Evolutionary conservation across 2,888 invertebrate species (phyloP).

Genomic region (Archips xylosteana): DNA sequence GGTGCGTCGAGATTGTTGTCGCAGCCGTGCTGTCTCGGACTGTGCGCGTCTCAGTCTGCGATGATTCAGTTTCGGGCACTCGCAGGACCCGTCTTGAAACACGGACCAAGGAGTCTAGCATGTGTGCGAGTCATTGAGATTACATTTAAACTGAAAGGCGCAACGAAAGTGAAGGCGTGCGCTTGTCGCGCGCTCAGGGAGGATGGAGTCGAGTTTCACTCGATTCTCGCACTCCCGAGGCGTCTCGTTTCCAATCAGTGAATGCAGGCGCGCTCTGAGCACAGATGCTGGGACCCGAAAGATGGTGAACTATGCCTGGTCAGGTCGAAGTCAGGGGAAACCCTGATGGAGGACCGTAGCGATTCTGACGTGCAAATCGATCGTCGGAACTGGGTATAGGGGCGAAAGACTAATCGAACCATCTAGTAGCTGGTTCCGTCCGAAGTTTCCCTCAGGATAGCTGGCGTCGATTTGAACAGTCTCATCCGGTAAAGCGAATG

Average conservation of each 20-base stretch:
- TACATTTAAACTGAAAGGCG: slow-evolving; percentile 66
- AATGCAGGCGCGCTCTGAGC: slow-evolving; percentile 3
- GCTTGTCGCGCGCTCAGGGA: not conserved
- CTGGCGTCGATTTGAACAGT: slow-evolving; percentile 81
- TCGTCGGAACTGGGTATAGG: slow-evolving; percentile 91
- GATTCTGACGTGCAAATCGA: slow-evolving; percentile 93
- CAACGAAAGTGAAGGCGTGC: not conserved
- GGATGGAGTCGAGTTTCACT: not conserved
- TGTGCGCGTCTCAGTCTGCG: slow-evolving; percentile 58
- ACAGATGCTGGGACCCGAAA: slow-evolving; percentile 45
- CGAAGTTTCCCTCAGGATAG: slow-evolving; percentile 92
- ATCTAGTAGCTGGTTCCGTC: slow-evolving; percentile 92
- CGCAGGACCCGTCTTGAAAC: slow-evolving; percentile 89
- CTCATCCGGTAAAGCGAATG: slow-evolving; percentile 90
- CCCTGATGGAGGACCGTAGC: slow-evolving; percentile 72
- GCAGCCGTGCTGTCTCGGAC: slow-evolving; percentile 49
- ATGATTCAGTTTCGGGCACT: slow-evolving; percentile 61
- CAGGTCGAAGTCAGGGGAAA: too few species aligned
- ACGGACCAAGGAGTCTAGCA: slow-evolving; percentile 84
- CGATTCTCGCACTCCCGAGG: not conserved
- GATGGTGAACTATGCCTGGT: too few species aligned
- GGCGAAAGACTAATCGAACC: slow-evolving; percentile 90
- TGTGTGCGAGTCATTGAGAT: slow-evolving; percentile 89
- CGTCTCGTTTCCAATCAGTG: slow-evolving; percentile 1
- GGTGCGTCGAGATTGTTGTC: too few species aligned